Evolutionary conservation across 2,888 invertebrate genomes (phyloP).

Genomic region (Xestia c-nigrum): DNA sequence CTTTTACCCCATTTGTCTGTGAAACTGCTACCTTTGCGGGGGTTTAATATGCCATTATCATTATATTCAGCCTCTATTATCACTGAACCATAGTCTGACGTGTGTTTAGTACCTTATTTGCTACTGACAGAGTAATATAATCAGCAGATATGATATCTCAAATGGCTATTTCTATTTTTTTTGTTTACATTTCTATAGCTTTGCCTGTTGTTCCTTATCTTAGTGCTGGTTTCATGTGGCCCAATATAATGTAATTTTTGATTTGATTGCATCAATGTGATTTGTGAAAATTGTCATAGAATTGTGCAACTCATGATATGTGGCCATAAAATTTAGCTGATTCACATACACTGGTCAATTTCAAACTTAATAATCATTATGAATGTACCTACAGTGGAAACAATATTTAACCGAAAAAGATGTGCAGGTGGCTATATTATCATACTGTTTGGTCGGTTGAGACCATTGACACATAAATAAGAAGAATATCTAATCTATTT

Average conservation of each 20-base stretch:
- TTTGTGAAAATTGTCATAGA: slow-evolving; percentile 14
- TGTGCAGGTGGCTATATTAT: background rate
- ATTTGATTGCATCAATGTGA: slow-evolving; percentile 29
- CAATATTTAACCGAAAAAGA: background rate
- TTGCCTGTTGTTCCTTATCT: background rate
- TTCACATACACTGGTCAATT: background rate
- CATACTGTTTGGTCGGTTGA: background rate
- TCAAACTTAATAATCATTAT: background rate
- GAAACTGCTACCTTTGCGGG: background rate
- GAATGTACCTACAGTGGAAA: background rate
- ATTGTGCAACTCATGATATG: slow-evolving; percentile 30
- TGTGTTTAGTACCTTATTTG: background rate
- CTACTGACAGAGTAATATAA: background rate
- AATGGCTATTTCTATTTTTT: background rate
- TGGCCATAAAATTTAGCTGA: background rate
- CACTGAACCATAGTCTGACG: background rate
- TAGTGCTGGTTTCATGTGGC: background rate
- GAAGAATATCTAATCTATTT: background rate
- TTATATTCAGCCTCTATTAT: background rate
- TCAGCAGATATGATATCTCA: slow-evolving; percentile 22
- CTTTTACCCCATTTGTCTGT: background rate
- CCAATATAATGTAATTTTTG: slow-evolving; percentile 6
- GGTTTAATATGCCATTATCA: background rate
- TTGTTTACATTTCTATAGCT: slow-evolving; percentile 6
- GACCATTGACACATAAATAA: background rate